phyloP scores from a whole-genome alignment of 2,888 invertebrate genomes.

The Leptinotarsa rubiginosa region DNA sequence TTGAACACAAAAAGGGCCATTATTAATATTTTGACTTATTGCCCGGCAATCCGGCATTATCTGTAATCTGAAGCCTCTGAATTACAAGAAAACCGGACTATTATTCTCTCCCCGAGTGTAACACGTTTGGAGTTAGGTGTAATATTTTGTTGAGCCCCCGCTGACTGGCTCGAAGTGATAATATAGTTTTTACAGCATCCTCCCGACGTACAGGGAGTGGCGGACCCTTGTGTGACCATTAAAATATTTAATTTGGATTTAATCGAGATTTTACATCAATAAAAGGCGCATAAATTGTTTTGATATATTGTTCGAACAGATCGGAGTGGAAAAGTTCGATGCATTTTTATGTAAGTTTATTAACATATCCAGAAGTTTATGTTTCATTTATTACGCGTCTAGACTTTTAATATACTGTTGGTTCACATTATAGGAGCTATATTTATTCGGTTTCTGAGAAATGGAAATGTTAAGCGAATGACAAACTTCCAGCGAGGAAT shows the following conservation, averaged over 20 bases:
- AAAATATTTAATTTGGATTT: constrained; percentile 65
- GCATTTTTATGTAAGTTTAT: constrained; percentile 47
- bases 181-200: constrained; percentile 63
- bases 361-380: constrained; percentile 50
- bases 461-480: constrained; percentile 37
- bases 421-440: constrained; percentile 40
- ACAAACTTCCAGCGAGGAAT: constrained; percentile 22
- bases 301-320: constrained; percentile 54
- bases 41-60: constrained; percentile 42
- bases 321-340: constrained; percentile 34
- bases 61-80: constrained; percentile 50
- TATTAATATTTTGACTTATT: constrained; percentile 46
- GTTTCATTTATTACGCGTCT: constrained; percentile 45
- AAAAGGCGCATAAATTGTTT: constrained; percentile 62
- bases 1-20: constrained; percentile 25
- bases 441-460: constrained; percentile 44
- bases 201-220: constrained; percentile 59
- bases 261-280: constrained; percentile 65
- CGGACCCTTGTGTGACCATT: constrained; percentile 52
- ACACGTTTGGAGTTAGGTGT: constrained; percentile 40
- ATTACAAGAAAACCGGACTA: constrained; percentile 48
- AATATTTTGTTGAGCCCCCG: constrained; percentile 62
- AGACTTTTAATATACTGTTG: constrained; percentile 40
- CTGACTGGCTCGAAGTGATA: constrained; percentile 62
- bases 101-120: constrained; percentile 41